phyloP scores from a whole-genome alignment of 1,140 invertebrate species.

The Mya arenaria region DNA sequence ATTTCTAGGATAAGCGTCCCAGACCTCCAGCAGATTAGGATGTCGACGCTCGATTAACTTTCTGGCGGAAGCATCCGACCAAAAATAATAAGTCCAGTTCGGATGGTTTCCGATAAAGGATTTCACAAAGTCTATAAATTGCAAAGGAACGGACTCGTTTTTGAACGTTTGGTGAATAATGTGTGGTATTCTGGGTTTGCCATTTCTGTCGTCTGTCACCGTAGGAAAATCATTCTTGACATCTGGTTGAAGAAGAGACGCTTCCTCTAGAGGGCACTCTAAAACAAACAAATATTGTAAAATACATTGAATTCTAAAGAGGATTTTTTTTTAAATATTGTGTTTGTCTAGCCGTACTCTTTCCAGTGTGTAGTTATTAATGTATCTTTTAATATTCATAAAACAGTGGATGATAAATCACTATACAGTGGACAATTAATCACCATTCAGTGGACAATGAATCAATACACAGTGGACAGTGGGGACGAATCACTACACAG shows the following conservation, averaged over 20 bases:
- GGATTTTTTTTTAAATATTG: too few relatives aligned
- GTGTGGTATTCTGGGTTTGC: slow-evolving; percentile 62
- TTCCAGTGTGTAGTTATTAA: too few relatives aligned
- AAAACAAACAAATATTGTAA: too few relatives aligned
- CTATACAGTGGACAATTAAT: too few relatives aligned
- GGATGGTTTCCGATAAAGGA: slow-evolving; percentile 65
- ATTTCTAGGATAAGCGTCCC: slow-evolving; percentile 56
- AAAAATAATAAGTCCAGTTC: slow-evolving; percentile 74
- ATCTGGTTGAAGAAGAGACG: slow-evolving; percentile 8
- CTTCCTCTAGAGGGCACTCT: too few relatives aligned
- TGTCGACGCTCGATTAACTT: slow-evolving; percentile 63
- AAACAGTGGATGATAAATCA: too few relatives aligned
- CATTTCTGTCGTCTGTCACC: background rate
- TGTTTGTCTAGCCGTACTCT: too few relatives aligned
- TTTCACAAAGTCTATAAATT: slow-evolving; percentile 60
- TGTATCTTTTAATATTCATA: too few relatives aligned
- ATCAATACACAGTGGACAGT: too few relatives aligned
- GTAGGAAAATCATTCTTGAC: slow-evolving; percentile 51
- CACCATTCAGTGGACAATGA: too few relatives aligned
- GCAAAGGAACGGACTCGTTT: slow-evolving; percentile 57
- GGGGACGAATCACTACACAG: too few relatives aligned
- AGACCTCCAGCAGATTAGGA: slow-evolving; percentile 62
- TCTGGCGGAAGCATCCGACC: slow-evolving; percentile 70
- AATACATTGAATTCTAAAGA: too few relatives aligned
- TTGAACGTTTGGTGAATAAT: slow-evolving; percentile 76